Evolutionary conservation across 1,140 invertebrate genomes (phyloP), one percentile per base, ranked within the genome.

Genomic region (Ceratosolen fusciceps): DNA sequence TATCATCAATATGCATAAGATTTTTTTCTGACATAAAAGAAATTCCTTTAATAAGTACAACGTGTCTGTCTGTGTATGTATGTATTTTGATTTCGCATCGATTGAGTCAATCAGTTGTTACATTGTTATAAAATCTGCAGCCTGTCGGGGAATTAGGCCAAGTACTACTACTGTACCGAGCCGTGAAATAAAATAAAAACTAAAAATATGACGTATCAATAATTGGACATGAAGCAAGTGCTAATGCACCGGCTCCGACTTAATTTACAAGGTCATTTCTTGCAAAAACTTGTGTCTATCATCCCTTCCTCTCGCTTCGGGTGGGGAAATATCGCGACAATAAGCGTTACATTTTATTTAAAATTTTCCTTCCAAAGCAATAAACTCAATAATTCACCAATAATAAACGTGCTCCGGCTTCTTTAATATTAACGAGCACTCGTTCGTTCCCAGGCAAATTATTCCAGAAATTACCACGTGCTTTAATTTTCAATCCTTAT

Each of bases 71-170:
- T n/a, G n/a, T n/a, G n/a, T n/a, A n/a, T n/a, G n/a, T n/a, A n/a
- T n/a, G 14, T 31, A 43, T 26, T 47, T 34, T 77, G 47, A 56
- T 77, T 77, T 77, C 21, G 43, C 56, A n/a, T 77, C 49, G 37
- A 77, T 77, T 49, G 52, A 71, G 71, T 77, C 76, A 71, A 58
- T 77, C 76, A 71, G 54, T 16, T 71, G 56, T 29, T 71, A 60
- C 29, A 71, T 77, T 77, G 67, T 71, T 71, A 31, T 29, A 34
- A 47, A 26, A 37, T n/a, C 49, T 24, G 54, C 24, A 31, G 49
- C 34, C 47, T 43, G 16, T 68, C 43, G 49, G n/a, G 39, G n/a
- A 76, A 75, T 8, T 76, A 60, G 79, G 73, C 65, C 79, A 70
- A 80, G 73, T 49, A 75, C 49, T 70, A 47, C 47, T 43, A 68